Conservation (phyloP, 2,888 invertebrate genomes). For the Piscicola geometra region DNA sequence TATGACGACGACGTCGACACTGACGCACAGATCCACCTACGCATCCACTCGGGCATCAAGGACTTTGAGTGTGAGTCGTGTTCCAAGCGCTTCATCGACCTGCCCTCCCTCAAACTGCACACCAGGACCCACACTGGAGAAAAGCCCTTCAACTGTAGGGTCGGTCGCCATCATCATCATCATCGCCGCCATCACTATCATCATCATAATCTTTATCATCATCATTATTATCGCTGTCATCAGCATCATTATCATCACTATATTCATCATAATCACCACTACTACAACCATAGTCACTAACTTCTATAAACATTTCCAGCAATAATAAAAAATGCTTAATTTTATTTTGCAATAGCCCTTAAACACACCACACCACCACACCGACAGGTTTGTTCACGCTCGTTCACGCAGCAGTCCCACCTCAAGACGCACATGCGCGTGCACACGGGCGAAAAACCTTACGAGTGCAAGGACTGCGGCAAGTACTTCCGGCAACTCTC, state of each 20-base stretch:
- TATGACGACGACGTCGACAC: too few species aligned
- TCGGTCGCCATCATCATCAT: too few species aligned
- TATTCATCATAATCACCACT: too few species aligned
- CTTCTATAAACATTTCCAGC: too few species aligned
- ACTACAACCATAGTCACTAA: too few species aligned
- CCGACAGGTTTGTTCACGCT: conserved; percentile 12
- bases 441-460: conserved; percentile 38
- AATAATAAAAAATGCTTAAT: too few species aligned
- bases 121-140: conserved; percentile 37
- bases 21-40: conserved; percentile 29
- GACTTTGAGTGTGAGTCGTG: conserved; percentile 34
- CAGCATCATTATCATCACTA: too few species aligned
- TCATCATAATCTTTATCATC: too few species aligned
- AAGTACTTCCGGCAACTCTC: conserved; percentile 37
- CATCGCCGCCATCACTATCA: too few species aligned
- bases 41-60: conserved; percentile 35
- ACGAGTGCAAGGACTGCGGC: conserved; percentile 33
- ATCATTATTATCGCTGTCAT: too few species aligned
- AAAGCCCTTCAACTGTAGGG: conserved; percentile 33
- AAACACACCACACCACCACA: too few species aligned
- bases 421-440: conserved; percentile 35
- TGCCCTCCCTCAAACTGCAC: conserved; percentile 37
- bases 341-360: too few species aligned
- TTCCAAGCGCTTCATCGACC: conserved; percentile 36
- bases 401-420: conserved; percentile 35